phyloP scores from a whole-genome alignment of 2,113 vertebrate species.

The Scomber japonicus region DNA sequence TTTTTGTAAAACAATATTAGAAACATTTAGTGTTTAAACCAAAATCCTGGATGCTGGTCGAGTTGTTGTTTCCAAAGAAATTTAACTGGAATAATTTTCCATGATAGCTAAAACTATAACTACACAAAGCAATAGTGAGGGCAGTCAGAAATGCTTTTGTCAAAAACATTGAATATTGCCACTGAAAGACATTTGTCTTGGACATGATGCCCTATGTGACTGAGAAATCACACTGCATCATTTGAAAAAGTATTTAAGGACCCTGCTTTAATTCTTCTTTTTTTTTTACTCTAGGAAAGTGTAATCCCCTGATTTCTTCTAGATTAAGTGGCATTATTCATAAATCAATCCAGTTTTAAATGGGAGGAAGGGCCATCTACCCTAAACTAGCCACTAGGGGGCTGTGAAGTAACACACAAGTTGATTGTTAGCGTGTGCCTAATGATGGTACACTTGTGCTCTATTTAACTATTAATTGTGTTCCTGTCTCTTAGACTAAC shows the following conservation, averaged over 20 bases:
- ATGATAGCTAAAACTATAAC: background rate
- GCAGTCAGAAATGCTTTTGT: background rate
- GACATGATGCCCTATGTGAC: background rate
- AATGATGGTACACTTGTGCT: background rate
- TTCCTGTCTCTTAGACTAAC: background rate
- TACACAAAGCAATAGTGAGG: background rate
- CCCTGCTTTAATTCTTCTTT: background rate
- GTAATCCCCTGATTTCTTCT: background rate
- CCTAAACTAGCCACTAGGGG: conserved; percentile 74
- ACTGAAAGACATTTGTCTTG: background rate
- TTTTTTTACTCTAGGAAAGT: background rate
- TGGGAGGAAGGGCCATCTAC: conserved; percentile 24
- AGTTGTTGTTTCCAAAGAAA: background rate
- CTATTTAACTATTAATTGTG: background rate
- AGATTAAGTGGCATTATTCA: background rate
- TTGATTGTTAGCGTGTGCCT: conserved; percentile 12
- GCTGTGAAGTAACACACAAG: conserved; percentile 63
- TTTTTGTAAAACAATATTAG: background rate
- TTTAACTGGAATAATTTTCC: background rate
- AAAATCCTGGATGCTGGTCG: background rate
- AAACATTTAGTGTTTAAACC: background rate
- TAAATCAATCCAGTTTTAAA: conserved; percentile 27
- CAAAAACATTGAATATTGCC: background rate
- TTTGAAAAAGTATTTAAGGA: background rate
- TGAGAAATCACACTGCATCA: background rate